Percentiles rank a stretch among this genome's conserved stretches.
phyloP scores from a whole-genome alignment of 2,797 vertebrate genomes.

The Cyclura pinguis region DNA sequence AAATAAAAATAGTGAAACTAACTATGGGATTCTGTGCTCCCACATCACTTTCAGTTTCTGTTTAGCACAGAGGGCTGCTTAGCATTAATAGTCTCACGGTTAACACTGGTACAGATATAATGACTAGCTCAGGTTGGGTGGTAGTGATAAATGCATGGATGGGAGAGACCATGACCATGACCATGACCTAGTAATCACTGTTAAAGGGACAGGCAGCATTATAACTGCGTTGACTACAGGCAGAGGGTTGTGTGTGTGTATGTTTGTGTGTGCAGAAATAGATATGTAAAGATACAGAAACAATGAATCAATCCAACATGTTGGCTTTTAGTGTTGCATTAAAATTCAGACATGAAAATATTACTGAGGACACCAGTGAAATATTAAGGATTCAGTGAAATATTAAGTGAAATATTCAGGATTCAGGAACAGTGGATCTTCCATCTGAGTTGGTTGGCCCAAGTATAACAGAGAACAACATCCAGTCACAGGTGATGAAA shows the following conservation, averaged over 20 bases:
- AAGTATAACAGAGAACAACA: not conserved
- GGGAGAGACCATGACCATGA: too few relatives aligned
- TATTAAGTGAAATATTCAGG: not conserved
- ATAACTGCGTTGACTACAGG: not conserved
- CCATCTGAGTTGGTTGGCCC: not conserved
- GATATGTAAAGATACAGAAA: not conserved
- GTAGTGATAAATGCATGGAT: too few relatives aligned
- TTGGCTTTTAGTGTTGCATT: not conserved
- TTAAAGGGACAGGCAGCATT: conserved; percentile 4
- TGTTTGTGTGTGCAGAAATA: not conserved
- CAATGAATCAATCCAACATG: not conserved
- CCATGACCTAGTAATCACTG: not conserved
- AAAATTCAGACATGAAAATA: not conserved
- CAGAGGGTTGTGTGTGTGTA: not conserved
- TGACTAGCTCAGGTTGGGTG: too few relatives aligned
- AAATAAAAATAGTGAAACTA: not conserved
- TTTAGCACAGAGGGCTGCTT: not conserved
- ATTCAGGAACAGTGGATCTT: not conserved
- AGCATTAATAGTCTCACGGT: not conserved
- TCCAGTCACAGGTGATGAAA: not conserved
- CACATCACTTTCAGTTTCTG: not conserved
- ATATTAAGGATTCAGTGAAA: not conserved
- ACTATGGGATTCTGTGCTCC: not conserved
- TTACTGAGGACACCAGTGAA: not conserved
- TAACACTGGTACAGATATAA: not conserved